Base-by-base conservation (phyloP, 2,888 invertebrate genomes). In the Acanthococcus lagerstroemiae region DNA sequence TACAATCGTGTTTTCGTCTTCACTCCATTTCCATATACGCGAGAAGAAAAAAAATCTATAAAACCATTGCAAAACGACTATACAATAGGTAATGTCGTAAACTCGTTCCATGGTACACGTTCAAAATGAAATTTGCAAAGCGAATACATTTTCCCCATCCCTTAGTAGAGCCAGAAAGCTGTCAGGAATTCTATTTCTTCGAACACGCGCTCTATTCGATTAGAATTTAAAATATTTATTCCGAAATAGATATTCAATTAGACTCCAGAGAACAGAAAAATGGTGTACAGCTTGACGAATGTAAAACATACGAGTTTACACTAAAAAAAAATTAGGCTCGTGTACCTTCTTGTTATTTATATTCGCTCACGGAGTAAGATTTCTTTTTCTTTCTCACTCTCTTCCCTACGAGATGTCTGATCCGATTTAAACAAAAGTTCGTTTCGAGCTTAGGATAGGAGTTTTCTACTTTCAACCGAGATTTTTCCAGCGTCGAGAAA, bases 201-300 rank as follows among this genome's bases (percentile, higher is more conserved):
- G 37, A 37, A n/a, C 37, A 37, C 37, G 24, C 9, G 52, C 52
- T 52, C 19, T 5, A 52, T 52, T 52, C 52, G 21, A 52, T 52
- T 52, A 52, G 24, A 52, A 52, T 52, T 52, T 52, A 22, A 52
- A 52, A 52, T 52, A 52, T 52, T 52, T 24, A 52, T 52, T 52
- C 24, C 24, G 52, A 52, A 52, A 52, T 52, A 52, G 52, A 52
- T 52, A 52, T 52, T 52, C 52, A 52, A 52, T 52, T 52, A 52
- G 52, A 15, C 52, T n/a, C 37, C n/a, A 15, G 12, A n/a, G 12
- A 15, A n/a, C 37, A 37, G 37, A n/a, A 15, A 37, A 15, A 37
- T n/a, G 37, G 6, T 15, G 37, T 37, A 37, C 12, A 30, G 6
- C n/a, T 37, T 37, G 37, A 37, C 37, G 37, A 37, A n/a, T 37